These are phyloP conservation scores for Coccyzus lansbergi DNA, from an alignment of 2,797 vertebrate species.

Conservation along the genomic window DNA sequence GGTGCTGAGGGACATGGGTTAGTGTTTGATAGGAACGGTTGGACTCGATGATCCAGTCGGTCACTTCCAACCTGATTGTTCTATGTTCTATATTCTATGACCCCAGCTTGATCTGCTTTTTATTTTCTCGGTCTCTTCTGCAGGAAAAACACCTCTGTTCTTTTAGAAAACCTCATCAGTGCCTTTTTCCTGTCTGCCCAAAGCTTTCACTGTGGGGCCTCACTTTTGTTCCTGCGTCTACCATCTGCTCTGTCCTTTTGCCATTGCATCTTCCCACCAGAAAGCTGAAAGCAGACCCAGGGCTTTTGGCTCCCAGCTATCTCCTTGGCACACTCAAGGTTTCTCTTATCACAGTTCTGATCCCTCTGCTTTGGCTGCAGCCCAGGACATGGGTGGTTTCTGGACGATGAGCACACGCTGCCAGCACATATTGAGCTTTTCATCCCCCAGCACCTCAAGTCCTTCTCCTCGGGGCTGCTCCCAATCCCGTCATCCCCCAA, in stretches of 20 bases:
- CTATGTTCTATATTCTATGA: too few relatives aligned
- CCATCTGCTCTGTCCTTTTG: conserved; percentile 44
- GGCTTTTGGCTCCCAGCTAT: background rate
- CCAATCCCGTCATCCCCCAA: too few relatives aligned
- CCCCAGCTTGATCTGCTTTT: background rate
- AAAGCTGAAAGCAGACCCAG: background rate
- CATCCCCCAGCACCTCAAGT: too few relatives aligned
- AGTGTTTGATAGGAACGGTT: too few relatives aligned
- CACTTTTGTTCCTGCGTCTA: background rate
- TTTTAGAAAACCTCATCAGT: background rate
- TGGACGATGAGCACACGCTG: too few relatives aligned
- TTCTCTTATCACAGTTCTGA: background rate
- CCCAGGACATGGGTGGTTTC: too few relatives aligned
- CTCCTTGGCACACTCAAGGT: background rate
- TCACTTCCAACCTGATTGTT: too few relatives aligned
- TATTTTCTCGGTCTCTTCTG: background rate
- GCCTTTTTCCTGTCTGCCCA: background rate
- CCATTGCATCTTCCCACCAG: background rate
- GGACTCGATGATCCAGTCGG: too few relatives aligned
- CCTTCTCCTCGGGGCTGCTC: too few relatives aligned
- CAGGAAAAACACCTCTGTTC: background rate
- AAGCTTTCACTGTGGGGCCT: background rate
- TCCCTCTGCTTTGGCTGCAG: too few relatives aligned
- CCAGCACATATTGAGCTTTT: too few relatives aligned
- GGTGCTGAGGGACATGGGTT: too few relatives aligned